Evolutionary conservation across 2,888 invertebrate genomes (phyloP), one percentile per base, ranked within the genome.

Genomic region (Nephrocerus scutellatus): DNA sequence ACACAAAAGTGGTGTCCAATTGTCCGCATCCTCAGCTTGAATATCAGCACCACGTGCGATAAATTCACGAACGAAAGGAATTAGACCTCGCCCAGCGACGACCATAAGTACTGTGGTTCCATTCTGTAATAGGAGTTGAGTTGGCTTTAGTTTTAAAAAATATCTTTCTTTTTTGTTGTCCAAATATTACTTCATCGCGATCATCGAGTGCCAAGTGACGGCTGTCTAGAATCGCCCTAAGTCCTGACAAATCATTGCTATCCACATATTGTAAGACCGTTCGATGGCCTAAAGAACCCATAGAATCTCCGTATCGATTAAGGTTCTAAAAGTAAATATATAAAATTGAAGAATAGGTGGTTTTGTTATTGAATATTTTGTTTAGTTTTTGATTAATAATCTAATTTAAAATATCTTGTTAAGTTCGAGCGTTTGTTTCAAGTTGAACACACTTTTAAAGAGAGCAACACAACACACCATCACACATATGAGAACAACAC

Each of bases 21-120:
- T 87, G 63, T 97, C 96, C 57, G 80, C 76, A 69, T 97, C 97
- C 57, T 88, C 84, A 10, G 85, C 82, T 66, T 89, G 84, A 13
- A 90, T 82, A 71, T 97, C 96, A 21, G 95, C 93, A 43, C 92
- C 91, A 62, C 89, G 84, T 38, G 82, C 79, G 50, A 97, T 73
- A 46, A 98, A 75, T 57, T 88, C 79, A 36, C 84, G 79, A 33
- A 87, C 89, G 66, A 95, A 86, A 29, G 80, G 78, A 38, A 79
- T 71, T 57, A 88, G 83, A 20, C 95, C 96, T 56, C 82, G 84
- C 58, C 84, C 78, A 43, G 90, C 80, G 30, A 95, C 93, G 59
- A 86, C 79, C 75, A 96, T 93, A 61, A 98, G 84, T 36, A 89
- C 86, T 32, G 95, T 93, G 45, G 87, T 84, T 46, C 92, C 91